These are phyloP conservation scores for Thunnus thynnus DNA, from an alignment of 2,113 vertebrate species.

Conservation along the genomic window DNA sequence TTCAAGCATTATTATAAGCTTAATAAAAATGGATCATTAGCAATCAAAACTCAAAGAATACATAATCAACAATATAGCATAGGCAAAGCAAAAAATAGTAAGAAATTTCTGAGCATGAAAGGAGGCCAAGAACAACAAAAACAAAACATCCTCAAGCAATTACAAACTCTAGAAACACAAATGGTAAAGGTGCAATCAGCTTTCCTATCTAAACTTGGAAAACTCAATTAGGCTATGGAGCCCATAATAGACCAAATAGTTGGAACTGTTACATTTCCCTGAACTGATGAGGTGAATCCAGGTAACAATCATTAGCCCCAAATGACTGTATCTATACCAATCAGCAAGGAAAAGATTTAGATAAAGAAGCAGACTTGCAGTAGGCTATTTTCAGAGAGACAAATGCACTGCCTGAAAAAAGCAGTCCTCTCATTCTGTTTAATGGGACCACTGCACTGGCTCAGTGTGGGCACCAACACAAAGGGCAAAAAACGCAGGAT, in stretches of 20 bases:
- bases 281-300: not conserved
- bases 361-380: not conserved
- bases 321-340: not conserved
- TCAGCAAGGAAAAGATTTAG: not conserved
- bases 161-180: no score
- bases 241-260: not conserved
- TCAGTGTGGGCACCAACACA: no score
- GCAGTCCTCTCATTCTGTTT: no score
- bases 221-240: not conserved
- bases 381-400: not conserved
- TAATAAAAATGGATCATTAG: no score
- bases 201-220: constrained; percentile 12
- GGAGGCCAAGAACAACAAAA: no score
- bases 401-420: not conserved
- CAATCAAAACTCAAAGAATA: not conserved
- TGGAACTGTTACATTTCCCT: not conserved
- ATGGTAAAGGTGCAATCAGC: not conserved
- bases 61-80: no score
- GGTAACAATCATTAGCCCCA: no score
- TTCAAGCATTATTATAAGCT: no score
- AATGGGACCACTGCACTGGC: no score
- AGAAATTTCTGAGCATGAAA: not conserved
- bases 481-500: no score
- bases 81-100: not conserved
- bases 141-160: no score